phyloP scores from a whole-genome alignment of 2,113 vertebrate species.

The Tragulus kanchil region DNA sequence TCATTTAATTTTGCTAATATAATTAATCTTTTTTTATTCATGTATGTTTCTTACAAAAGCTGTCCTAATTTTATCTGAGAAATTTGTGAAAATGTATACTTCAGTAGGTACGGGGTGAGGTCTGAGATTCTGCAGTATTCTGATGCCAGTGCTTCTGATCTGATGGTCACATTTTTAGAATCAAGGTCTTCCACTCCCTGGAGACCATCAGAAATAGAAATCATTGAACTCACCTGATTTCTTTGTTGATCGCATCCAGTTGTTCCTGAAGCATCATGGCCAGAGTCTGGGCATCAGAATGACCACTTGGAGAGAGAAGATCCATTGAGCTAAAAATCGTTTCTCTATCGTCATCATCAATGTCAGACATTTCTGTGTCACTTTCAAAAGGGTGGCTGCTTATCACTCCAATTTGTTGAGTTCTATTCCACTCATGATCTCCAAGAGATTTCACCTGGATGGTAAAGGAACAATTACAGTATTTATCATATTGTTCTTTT shows the following conservation, averaged over 20 bases:
- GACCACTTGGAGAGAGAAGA: slow-evolving; percentile 96
- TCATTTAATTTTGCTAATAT: background rate
- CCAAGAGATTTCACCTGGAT: slow-evolving; percentile 96
- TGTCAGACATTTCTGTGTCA: slow-evolving; percentile 99
- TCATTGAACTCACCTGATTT: slow-evolving; percentile 92
- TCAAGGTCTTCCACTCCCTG: background rate
- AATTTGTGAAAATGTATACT: background rate
- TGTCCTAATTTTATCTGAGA: background rate
- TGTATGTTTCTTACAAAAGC: background rate
- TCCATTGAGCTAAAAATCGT: slow-evolving; percentile 99
- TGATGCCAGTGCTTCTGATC: background rate
- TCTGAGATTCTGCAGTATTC: background rate
- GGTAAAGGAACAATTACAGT: background rate
- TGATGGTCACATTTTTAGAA: background rate
- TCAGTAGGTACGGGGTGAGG: background rate
- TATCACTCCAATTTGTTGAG: slow-evolving; percentile 94
- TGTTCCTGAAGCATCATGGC: slow-evolving; percentile 99
- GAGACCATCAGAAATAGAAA: background rate
- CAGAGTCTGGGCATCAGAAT: slow-evolving; percentile 98
- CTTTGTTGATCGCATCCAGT: slow-evolving; percentile 99
- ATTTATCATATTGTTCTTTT: background rate
- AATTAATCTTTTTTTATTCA: background rate
- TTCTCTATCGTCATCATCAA: slow-evolving; percentile 98
- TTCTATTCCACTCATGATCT: slow-evolving; percentile 97
- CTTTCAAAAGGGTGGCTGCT: slow-evolving; percentile 97